Base-by-base conservation (phyloP, 2,113 vertebrate species). In the Zapus hudsonius region DNA sequence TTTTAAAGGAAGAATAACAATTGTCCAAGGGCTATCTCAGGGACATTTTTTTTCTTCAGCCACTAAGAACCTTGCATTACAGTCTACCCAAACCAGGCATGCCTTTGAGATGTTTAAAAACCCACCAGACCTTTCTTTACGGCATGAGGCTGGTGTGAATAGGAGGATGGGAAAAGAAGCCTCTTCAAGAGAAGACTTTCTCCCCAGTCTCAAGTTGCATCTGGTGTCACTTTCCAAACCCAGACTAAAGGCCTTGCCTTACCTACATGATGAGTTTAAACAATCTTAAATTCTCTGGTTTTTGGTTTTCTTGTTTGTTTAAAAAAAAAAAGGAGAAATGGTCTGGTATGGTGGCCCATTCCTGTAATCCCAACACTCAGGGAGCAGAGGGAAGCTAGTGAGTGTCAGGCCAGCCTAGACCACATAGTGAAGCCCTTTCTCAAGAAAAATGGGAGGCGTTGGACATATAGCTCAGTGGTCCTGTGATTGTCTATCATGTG, bases 281-380 rank as follows among this genome's bases (percentile, higher is more conserved):
- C 38, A 92, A 76, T 80, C 52, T 80, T 86, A 86, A 84, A 5
- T 76, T 96, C 92, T 91, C 70, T 89, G 44, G 31, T 52, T 52
- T 23, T 88, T 91, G 64, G 38, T 73, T 92, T 78, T 19, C 69
- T 84, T 27, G 15, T 75, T 86, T 93, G 40, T 81, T 82, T n/a
- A n/a, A n/a, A 87, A 66, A 88, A 86, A 31, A 79, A 85, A 90
- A 25, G 19, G 19, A 27, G 52, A 38, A 64, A 88, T 33, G 72
- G 57, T 59, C 38, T 73, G 52, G 38, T 38, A 25, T 33, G 29
- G 69, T n/a, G 84, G 59, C 27, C 20, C 70, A 86, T 73, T 52
- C 4, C 19, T 61, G 23, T n/a, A 31, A 86, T 86, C 55, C 38
- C 29, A 61, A 69, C 15, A 33, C 69, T 61, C 55, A 73, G 55